phyloP scores from a whole-genome alignment of 2,113 vertebrate species.

The Todiramphus chloris region DNA sequence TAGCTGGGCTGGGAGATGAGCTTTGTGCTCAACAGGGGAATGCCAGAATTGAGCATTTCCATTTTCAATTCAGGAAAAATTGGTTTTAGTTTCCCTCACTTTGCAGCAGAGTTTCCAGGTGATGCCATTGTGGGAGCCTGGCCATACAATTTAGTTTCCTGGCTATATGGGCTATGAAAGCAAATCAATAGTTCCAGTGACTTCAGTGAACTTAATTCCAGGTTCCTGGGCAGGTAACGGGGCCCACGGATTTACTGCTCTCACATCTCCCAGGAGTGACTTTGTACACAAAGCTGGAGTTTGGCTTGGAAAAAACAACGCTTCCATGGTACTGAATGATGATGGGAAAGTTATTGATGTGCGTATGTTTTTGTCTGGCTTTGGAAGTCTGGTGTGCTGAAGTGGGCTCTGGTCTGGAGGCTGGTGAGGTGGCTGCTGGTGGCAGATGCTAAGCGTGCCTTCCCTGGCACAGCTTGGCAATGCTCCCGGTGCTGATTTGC shows the following conservation, averaged over 20 bases:
- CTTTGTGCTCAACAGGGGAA: neutral
- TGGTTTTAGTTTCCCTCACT: neutral
- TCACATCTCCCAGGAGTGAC: neutral
- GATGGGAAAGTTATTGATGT: neutral
- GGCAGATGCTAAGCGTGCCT: neutral
- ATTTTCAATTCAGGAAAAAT: neutral
- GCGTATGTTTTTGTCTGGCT: neutral
- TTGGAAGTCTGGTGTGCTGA: neutral
- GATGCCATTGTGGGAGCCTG: neutral
- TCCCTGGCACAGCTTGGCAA: neutral
- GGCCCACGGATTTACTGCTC: neutral
- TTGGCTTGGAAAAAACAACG: neutral
- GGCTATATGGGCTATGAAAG: neutral
- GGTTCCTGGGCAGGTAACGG: neutral
- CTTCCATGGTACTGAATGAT: neutral
- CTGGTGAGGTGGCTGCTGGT: accelerated
- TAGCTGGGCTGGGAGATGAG: neutral
- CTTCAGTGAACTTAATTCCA: neutral
- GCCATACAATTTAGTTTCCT: neutral
- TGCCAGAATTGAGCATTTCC: neutral
- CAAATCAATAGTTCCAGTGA: neutral
- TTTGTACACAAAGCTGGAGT: neutral
- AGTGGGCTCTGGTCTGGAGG: neutral
- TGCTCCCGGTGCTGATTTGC: accelerated
- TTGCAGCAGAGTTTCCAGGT: neutral